Conservation (phyloP, 2,113 vertebrate genomes). For the Oceanodroma tethys region DNA sequence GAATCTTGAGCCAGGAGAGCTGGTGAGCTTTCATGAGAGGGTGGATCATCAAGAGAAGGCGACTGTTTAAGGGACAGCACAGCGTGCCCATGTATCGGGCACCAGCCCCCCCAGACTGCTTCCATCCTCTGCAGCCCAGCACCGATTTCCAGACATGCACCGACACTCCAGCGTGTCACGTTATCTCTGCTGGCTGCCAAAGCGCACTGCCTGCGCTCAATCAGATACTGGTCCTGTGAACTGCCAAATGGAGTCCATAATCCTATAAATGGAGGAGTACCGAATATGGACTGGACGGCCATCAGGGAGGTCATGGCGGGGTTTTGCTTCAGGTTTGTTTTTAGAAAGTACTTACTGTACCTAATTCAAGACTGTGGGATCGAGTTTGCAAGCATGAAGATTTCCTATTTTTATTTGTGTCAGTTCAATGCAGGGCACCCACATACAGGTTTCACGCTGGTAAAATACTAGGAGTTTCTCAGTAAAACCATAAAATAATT, state of each 20-base stretch:
- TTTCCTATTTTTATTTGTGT: neutral
- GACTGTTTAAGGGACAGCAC: neutral
- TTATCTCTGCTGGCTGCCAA: neutral
- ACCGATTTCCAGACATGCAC: neutral
- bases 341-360: neutral
- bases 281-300: neutral
- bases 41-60: neutral
- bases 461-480: neutral
- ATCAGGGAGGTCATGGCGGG: accelerated
- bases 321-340: neutral
- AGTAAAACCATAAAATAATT: neutral
- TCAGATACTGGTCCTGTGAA: neutral
- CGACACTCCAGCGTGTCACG: accelerated
- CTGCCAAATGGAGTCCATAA: neutral
- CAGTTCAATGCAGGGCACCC: neutral
- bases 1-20: neutral
- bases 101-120: neutral
- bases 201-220: neutral
- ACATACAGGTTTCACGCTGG: accelerated
- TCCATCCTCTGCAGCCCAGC: neutral
- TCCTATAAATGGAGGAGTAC: neutral
- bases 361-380: neutral
- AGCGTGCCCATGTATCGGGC: accelerated
- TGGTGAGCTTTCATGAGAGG: neutral
- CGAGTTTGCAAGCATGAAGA: neutral